Evolutionary conservation across 2,888 invertebrate species (phyloP).

Genomic region (Lucinisca nassula): DNA sequence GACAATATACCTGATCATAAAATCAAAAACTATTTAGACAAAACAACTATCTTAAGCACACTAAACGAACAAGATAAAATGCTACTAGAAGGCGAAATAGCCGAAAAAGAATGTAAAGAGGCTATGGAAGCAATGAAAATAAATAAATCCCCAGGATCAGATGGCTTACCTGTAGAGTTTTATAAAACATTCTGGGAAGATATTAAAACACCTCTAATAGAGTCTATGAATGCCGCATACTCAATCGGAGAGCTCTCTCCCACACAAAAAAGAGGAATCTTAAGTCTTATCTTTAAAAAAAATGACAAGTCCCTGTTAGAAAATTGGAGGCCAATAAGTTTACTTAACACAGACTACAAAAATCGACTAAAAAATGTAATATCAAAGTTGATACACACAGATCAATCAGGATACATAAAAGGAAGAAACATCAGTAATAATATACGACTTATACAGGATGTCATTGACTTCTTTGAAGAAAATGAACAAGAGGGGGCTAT

Average conservation of each 20-base stretch:
- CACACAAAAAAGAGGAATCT: constrained; percentile 29
- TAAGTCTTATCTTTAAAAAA: constrained; percentile 2
- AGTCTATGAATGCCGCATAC: constrained; percentile 30
- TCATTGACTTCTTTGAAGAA: constrained; percentile 15
- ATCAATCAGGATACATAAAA: constrained; percentile 31
- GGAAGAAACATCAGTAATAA: constrained; percentile 19
- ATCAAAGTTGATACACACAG: background rate
- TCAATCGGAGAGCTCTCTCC: constrained; percentile 10
- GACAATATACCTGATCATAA: background rate
- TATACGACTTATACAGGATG: constrained; percentile 30
- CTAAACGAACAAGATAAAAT: background rate
- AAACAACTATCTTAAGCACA: background rate
- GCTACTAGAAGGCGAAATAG: background rate
- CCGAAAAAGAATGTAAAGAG: constrained; percentile 1
- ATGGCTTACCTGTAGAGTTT: constrained; percentile 44
- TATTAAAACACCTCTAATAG: background rate
- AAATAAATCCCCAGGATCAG: constrained; percentile 37
- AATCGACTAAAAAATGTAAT: constrained; percentile 17
- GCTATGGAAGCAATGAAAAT: constrained; percentile 29
- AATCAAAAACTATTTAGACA: background rate
- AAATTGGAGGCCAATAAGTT: constrained; percentile 27
- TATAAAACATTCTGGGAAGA: constrained; percentile 36
- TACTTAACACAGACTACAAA: constrained; percentile 25
- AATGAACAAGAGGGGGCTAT: constrained; percentile 2
- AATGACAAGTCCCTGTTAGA: background rate